phyloP scores from a whole-genome alignment of 1,140 invertebrate species.

The Bicyclus anynana region DNA sequence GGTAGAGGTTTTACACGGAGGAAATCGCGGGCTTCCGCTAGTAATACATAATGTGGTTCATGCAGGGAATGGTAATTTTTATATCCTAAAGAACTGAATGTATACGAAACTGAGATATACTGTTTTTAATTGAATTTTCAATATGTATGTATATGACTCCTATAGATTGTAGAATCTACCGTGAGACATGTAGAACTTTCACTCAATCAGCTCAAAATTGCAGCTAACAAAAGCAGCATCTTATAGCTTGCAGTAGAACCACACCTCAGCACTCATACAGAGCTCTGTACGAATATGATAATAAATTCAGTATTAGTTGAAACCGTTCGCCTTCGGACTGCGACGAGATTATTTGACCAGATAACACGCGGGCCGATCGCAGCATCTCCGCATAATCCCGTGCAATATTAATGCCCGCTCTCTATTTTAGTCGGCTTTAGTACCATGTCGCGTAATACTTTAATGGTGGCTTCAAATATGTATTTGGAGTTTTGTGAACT shows the following conservation, averaged over 20 bases:
- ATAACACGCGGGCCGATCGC: slow-evolving; percentile 33
- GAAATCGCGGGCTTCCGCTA: no score
- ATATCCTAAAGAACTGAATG: no score
- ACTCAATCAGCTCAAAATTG: no score
- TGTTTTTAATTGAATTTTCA: no score
- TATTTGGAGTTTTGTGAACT: neutral
- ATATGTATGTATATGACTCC: no score
- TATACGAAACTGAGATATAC: no score
- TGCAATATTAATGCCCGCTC: slow-evolving; percentile 23
- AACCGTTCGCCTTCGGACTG: slow-evolving; percentile 39
- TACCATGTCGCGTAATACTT: neutral
- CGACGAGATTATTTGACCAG: slow-evolving; percentile 36
- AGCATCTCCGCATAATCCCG: slow-evolving; percentile 19
- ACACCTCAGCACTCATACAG: neutral
- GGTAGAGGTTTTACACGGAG: no score
- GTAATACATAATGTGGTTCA: no score
- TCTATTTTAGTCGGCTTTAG: slow-evolving; percentile 13
- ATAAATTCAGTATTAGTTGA: slow-evolving; percentile 38
- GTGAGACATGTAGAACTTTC: no score
- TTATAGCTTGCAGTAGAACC: neutral
- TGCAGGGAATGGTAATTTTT: no score
- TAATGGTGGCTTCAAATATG: neutral
- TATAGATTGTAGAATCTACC: no score
- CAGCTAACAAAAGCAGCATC: neutral
- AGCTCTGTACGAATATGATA: slow-evolving; percentile 23